Evolutionary conservation across 2,888 invertebrate genomes (phyloP).

Genomic region (Drosophila rellima): DNA sequence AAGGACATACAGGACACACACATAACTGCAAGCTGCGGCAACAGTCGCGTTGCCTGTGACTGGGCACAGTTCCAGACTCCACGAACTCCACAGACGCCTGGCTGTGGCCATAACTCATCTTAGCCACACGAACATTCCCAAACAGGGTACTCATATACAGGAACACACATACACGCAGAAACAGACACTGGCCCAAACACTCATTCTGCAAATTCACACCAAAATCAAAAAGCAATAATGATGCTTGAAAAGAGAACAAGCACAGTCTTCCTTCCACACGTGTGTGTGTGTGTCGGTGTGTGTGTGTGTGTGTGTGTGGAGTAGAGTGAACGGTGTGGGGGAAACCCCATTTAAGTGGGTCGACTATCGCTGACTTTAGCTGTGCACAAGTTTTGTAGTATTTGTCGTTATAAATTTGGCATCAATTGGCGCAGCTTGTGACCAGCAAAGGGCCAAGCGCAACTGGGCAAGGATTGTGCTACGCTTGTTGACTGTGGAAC

Average conservation of each 20-base stretch:
- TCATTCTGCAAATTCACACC: conserved; percentile 71
- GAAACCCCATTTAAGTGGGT: conserved; percentile 16
- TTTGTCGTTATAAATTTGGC: conserved; percentile 82
- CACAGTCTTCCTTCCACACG: conserved; percentile 27
- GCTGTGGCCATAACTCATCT: conserved; percentile 67
- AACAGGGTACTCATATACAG: conserved; percentile 6
- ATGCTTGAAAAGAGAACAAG: conserved; percentile 71
- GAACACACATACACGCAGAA: neutral
- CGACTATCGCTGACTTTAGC: conserved; percentile 24
- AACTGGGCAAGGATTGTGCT: conserved; percentile 5
- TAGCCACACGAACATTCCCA: conserved; percentile 35
- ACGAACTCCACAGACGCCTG: conserved; percentile 26
- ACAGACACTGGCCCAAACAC: conserved; percentile 7
- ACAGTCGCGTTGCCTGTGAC: conserved; percentile 24
- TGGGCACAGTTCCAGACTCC: conserved; percentile 58
- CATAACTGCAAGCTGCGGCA: conserved; percentile 54
- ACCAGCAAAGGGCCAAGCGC: conserved; percentile 15
- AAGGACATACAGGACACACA: conserved; percentile 23
- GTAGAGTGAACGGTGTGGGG: no score
- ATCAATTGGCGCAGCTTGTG: conserved; percentile 79
- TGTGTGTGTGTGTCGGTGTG: conserved; percentile 23
- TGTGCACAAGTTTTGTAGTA: conserved; percentile 56
- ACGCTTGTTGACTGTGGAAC: neutral
- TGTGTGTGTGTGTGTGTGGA: conserved; percentile 25
- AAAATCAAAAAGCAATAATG: conserved; percentile 80